Evolutionary conservation across 2,888 invertebrate species (phyloP).

Genomic region (Sphaerophoria taeniata): DNA sequence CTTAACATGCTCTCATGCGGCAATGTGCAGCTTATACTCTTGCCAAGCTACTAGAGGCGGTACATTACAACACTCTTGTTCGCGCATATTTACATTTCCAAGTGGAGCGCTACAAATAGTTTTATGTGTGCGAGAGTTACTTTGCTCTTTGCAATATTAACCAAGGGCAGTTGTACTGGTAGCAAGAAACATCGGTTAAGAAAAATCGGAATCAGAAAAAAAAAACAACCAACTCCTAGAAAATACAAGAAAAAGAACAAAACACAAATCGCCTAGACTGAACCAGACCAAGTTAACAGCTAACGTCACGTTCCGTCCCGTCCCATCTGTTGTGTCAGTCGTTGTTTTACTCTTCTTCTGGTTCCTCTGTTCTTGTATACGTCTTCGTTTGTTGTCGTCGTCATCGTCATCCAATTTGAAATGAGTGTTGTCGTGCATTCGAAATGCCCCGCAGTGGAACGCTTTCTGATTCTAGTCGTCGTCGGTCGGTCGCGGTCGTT

Average conservation of each 20-base stretch:
- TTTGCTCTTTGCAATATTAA: constrained; percentile 63
- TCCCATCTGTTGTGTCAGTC: neutral
- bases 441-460: constrained; percentile 70
- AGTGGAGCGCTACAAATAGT: constrained; percentile 66
- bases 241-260: neutral
- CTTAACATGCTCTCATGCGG: constrained; percentile 47
- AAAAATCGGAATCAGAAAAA: constrained; percentile 29
- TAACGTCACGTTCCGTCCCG: constrained; percentile 39
- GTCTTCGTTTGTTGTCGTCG: constrained; percentile 10
- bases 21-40: neutral
- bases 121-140: constrained; percentile 42
- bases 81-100: constrained; percentile 71
- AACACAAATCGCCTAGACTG: constrained; percentile 2
- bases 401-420: constrained; percentile 70
- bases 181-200: constrained; percentile 66
- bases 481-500: neutral
- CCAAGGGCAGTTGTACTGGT: constrained; percentile 46
- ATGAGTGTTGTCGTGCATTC: constrained; percentile 67
- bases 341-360: neutral
- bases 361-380: neutral
- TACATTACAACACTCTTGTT: constrained; percentile 64
- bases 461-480: constrained; percentile 61
- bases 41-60: constrained; percentile 9
- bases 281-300: constrained; percentile 40
- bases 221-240: constrained; percentile 9